A percentile compares a stretch with the other conserved stretches of the same genome.
Conservation (phyloP, 1,140 invertebrate genomes). For the Probaryconus sp. region DNA sequence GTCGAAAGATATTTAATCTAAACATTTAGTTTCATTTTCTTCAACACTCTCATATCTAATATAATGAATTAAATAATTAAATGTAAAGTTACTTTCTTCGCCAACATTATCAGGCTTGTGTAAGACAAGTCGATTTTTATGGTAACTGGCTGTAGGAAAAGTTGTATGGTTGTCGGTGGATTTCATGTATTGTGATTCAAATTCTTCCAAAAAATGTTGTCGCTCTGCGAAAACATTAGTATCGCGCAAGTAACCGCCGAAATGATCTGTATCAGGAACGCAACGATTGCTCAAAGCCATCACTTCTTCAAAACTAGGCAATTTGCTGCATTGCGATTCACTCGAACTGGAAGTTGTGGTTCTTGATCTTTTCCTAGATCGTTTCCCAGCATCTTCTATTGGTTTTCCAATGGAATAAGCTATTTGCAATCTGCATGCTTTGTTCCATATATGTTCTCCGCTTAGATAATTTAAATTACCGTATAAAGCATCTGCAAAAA, state of each 20-base stretch:
- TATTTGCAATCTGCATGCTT: constrained; percentile 30
- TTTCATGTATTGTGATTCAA: constrained; percentile 8
- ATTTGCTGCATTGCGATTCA: constrained; percentile 21
- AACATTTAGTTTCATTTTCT: not conserved
- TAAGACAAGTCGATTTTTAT: constrained; percentile 13
- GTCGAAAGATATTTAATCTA: too few relatives aligned
- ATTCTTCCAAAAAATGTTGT: constrained; percentile 37
- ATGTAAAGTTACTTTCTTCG: constrained; percentile 11
- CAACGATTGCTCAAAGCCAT: constrained; percentile 20
- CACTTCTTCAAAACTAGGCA: constrained; percentile 28
- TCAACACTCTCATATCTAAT: constrained; percentile 30
- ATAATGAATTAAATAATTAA: constrained; percentile 36
- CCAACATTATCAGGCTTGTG: not conserved
- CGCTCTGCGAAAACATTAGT: constrained; percentile 29
- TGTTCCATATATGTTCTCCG: constrained; percentile 33
- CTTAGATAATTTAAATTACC: constrained; percentile 11
- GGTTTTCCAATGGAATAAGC: constrained; percentile 26
- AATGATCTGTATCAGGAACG: constrained; percentile 33
- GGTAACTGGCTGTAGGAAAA: not conserved
- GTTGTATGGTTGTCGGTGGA: not conserved
- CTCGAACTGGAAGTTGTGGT: too few relatives aligned
- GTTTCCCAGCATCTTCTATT: not conserved
- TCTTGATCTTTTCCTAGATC: not conserved
- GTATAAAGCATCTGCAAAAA: constrained; percentile 12
- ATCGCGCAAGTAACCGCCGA: constrained; percentile 43